Evolutionary conservation across 2,113 vertebrate genomes (phyloP).

Genomic region (Anser brachyrhynchus): DNA sequence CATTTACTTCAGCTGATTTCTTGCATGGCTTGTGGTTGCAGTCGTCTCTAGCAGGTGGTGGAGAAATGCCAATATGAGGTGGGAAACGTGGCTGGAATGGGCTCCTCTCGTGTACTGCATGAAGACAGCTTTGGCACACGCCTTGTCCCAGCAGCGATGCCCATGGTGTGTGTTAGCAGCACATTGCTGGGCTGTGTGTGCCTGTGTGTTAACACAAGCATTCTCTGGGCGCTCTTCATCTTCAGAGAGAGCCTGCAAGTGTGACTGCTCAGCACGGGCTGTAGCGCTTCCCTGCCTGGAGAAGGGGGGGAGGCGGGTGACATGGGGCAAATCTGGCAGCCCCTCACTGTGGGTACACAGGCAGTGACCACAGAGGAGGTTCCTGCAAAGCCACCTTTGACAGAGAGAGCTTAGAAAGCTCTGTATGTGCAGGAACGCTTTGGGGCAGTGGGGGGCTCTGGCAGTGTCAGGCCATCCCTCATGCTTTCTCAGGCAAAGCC

Average conservation of each 20-base stretch:
- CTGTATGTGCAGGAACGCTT: no score
- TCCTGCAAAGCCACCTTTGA: not conserved
- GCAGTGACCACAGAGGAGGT: rapidly evolving
- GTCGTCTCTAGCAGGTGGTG: not conserved
- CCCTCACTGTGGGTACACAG: not conserved
- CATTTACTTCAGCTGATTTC: not conserved
- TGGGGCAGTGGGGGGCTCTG: rapidly evolving
- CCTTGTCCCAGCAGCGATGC: not conserved
- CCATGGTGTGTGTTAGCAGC: not conserved
- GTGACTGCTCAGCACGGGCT: not conserved
- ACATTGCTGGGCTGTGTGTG: not conserved
- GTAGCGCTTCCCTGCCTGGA: not conserved
- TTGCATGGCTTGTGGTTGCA: not conserved
- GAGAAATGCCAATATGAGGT: not conserved
- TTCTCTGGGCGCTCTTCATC: not conserved
- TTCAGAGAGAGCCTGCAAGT: not conserved
- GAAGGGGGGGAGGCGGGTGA: no score
- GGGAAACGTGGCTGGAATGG: rapidly evolving
- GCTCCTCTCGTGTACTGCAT: not conserved
- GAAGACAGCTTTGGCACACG: not conserved
- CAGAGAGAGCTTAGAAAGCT: no score
- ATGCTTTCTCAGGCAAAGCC: rapidly evolving
- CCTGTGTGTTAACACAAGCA: not conserved
- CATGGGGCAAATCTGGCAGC: no score
- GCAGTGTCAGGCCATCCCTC: rapidly evolving